These are phyloP conservation scores for Microctenopoma lineatum DNA, from an alignment of 2,797 vertebrate species.

Conservation along the genomic window DNA sequence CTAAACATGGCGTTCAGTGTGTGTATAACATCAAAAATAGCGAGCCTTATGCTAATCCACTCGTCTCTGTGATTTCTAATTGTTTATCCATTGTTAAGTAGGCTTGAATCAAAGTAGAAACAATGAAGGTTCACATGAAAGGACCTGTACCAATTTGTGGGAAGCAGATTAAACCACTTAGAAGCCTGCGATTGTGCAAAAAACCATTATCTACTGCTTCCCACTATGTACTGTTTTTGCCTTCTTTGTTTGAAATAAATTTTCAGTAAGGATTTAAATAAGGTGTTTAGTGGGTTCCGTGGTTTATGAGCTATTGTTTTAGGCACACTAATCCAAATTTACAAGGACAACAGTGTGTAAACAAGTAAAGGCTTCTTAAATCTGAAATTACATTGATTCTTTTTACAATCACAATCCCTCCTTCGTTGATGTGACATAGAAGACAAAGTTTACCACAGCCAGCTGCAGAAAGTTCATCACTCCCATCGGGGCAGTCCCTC, in stretches of 20 bases:
- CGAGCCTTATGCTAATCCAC: slow-evolving; percentile 1
- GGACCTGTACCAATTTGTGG: not conserved
- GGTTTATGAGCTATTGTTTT: not conserved
- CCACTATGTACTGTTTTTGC: not conserved
- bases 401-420: not conserved
- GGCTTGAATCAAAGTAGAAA: slow-evolving; percentile 22
- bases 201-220: slow-evolving; percentile 17
- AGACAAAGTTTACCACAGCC: slow-evolving; percentile 88
- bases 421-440: not conserved
- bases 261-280: not conserved
- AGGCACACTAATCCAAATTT: not conserved
- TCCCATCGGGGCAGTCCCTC: slow-evolving; percentile 95
- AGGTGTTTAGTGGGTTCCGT: not conserved
- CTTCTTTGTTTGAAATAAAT: not conserved
- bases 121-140: not conserved
- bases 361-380: slow-evolving; percentile 2
- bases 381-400: not conserved
- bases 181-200: slow-evolving; percentile 10
- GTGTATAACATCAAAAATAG: slow-evolving; percentile 3
- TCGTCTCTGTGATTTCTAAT: slow-evolving; percentile 6
- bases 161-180: slow-evolving; percentile 7
- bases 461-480: slow-evolving; percentile 94
- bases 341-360: not conserved
- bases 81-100: slow-evolving; percentile 3
- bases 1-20: slow-evolving; percentile 8